Percentiles rank a stretch among this genome's conserved stretches.
Conservation (phyloP, 2,797 vertebrate species). For the Petrocephalus schoutedeni region DNA sequence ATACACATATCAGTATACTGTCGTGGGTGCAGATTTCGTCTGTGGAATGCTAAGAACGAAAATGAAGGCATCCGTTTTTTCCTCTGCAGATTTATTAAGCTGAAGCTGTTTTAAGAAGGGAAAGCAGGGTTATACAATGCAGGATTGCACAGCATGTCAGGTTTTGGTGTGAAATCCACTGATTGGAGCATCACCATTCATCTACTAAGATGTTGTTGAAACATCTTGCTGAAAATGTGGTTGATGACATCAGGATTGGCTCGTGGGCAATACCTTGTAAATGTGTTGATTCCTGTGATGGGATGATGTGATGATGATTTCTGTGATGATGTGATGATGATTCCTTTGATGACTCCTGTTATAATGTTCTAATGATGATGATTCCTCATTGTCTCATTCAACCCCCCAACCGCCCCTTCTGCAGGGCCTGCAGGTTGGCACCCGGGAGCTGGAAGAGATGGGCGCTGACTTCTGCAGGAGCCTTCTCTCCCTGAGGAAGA, state of each 20-base stretch:
- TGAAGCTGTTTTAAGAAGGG: not conserved
- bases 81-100: not conserved
- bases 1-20: not conserved
- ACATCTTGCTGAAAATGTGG: not conserved
- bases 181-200: not conserved
- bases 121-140: not conserved
- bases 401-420: not conserved
- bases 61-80: not conserved
- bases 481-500: conserved; percentile 72
- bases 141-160: not conserved
- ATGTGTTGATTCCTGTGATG: too few relatives aligned
- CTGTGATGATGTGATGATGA: too few relatives aligned
- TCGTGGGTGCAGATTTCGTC: not conserved
- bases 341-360: too few relatives aligned
- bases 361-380: too few relatives aligned
- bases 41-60: not conserved
- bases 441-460: conserved; percentile 81
- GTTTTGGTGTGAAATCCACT: not conserved
- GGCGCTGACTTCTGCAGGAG: conserved; percentile 83
- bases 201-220: not conserved
- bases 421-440: conserved; percentile 68
- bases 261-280: not conserved
- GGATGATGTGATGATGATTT: not conserved
- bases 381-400: too few relatives aligned
- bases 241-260: not conserved